phyloP scores from a whole-genome alignment of 2,113 vertebrate genomes.

The Halichoerus grypus region DNA sequence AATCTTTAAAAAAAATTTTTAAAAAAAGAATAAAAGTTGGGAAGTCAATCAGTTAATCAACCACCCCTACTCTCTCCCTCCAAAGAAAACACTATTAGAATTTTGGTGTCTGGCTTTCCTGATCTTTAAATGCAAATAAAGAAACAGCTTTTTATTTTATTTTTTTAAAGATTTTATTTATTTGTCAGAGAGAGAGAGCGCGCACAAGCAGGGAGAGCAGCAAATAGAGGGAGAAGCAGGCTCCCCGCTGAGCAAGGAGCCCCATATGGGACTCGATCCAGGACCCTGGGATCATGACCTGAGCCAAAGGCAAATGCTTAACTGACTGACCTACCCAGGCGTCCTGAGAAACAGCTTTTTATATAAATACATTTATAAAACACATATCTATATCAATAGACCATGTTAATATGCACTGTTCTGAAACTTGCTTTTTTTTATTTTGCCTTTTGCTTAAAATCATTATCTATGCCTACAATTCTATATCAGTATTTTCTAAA shows the following conservation, averaged over 20 bases:
- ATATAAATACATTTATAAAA: background rate
- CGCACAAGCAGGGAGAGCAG: too few species aligned
- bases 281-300: too few species aligned
- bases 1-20: background rate
- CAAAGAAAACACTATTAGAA: background rate
- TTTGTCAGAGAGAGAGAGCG: too few species aligned
- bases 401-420: background rate
- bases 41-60: background rate
- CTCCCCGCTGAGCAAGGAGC: too few species aligned
- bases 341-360: background rate
- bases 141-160: too few species aligned
- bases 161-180: too few species aligned
- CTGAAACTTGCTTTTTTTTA: background rate
- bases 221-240: too few species aligned
- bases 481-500: background rate
- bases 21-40: background rate
- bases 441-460: constrained; percentile 37
- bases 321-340: too few species aligned
- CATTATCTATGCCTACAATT: background rate
- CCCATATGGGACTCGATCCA: too few species aligned
- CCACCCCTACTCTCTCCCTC: background rate
- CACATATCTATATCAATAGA: background rate
- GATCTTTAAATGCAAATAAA: background rate
- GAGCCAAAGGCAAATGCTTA: too few species aligned
- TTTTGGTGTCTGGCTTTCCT: background rate